Evolutionary conservation across 2,797 vertebrate species (phyloP), one percentile per base, ranked within the genome.

Genomic region (Chromobotia macracanthus): DNA sequence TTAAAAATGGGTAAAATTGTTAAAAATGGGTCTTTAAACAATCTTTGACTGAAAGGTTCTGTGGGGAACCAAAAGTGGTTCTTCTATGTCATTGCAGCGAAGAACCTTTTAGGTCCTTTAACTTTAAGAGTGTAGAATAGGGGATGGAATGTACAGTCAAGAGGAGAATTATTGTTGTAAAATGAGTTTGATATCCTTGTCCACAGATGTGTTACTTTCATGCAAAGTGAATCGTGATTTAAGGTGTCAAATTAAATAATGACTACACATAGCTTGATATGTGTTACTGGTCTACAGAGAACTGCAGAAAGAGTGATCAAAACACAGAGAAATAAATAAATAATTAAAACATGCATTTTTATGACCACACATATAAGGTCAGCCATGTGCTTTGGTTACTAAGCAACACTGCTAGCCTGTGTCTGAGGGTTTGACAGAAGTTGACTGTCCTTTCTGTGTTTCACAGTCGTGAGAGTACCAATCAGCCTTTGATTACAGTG

Each of bases 291-390:
- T 31, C 35, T 35, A 68, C 23, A 23, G 38, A 58, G 18, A 66
- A n/a, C 50, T 11, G 23, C 41, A 68, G 53, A 66, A 48, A 75
- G 48, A 66, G 72, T 68, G 55, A 73, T 51, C 69, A 51, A 72
- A 60, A 69, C 63, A 86, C 80, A 82, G 77, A 82, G 53, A 77
- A 79, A 79, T 86, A 44, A 44, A 41, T 41, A 41, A 87, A 91
- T 90, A 88, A 90, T 91, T 91, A 88, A 90, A 89, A 89, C 84
- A 94, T 93, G 90, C 91, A 93, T 93, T 93, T 93, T 92, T 90
- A 93, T 93, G 91, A 93, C 91, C 84, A 75, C 85, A 86, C 85
- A 76, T 87, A 91, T 92, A 93, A 92, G 92, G 92, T 92, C 93
- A 93, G 89, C 89, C 89, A 91, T 92, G 92, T 92, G 90, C 90